Percentiles rank a stretch among this genome's conserved stretches.
Evolutionary conservation across 2,113 vertebrate genomes (phyloP).

Genomic region (Anolis carolinensis): DNA sequence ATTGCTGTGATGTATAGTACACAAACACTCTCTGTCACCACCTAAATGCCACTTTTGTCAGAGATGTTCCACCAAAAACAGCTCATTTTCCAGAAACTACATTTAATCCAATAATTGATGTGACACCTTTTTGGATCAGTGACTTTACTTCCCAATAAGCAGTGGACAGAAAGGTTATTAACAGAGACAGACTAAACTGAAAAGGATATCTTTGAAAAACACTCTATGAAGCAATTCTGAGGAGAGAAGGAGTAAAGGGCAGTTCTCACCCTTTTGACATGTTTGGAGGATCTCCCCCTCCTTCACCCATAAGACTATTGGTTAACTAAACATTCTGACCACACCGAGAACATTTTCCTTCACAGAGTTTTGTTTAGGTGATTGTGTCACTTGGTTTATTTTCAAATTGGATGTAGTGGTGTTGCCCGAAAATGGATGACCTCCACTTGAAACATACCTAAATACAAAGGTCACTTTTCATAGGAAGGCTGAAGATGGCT

Average conservation of each 20-base stretch:
- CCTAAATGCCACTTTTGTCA: neutral
- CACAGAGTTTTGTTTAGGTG: slow-evolving; percentile 45
- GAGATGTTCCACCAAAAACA: neutral
- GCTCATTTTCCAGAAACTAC: neutral
- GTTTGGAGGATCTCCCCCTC: slow-evolving; percentile 39
- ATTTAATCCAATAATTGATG: neutral
- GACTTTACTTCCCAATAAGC: slow-evolving; percentile 7
- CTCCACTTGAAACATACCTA: neutral
- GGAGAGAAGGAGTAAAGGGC: slow-evolving; percentile 6
- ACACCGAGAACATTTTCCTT: slow-evolving; percentile 46
- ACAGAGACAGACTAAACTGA: neutral
- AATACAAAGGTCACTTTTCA: neutral
- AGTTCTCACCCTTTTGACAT: slow-evolving; percentile 20
- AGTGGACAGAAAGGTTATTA: neutral
- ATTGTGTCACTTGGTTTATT: slow-evolving; percentile 48
- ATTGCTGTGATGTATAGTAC: neutral
- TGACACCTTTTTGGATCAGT: neutral
- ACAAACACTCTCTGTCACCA: neutral
- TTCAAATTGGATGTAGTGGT: neutral
- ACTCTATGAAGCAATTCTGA: slow-evolving; percentile 23
- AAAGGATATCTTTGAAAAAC: neutral
- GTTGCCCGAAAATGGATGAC: neutral
- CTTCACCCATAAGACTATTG: slow-evolving; percentile 43
- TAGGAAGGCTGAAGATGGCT: neutral
- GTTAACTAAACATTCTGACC: slow-evolving; percentile 28